Base-by-base conservation (phyloP, 2,888 invertebrate species). In the Serrognathus titanus region DNA sequence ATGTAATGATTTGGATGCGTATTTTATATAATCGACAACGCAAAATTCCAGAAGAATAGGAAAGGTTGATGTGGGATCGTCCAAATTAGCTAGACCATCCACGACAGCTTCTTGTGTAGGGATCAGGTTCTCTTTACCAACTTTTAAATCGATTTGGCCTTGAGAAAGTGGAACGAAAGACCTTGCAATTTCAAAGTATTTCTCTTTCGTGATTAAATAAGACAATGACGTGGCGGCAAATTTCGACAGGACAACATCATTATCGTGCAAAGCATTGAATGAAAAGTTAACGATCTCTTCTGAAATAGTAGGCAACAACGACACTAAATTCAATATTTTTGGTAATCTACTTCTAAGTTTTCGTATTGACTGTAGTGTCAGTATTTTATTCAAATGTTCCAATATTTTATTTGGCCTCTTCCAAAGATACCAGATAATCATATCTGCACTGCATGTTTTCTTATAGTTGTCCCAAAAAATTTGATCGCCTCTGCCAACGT, bases 41-140 rank as follows among this genome's bases (percentile, higher is more conserved):
- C 55, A 59, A 49, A 57, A 61, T 20, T 46, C 38, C n/a, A 59
- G 8, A 41, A 63, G 40, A 9, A 24, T 8, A n/a, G 39, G 24
- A 3, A 58, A 20, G 3, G 38, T 46, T 4, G 24, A 9, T 1
- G 37, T 45, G 10, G 59, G 40, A 1, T 57, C 40, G 6, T 24
- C 53, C 6, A 61, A 1, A 43, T 57, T 51, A 35, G 40, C 48
- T 2, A 63, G 16, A 31, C 13, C 39, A 2, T 41, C 11, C 2
- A 48, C 37, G 9, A 57, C 7, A 5, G 40, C 10, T 39, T 55
- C 20, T 47, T 51, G 38, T 9, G 46, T 12, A 2, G 13, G 5
- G n/a, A 45, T 11, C 24, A 31, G 6, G 7, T 31, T 31, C 11
- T 53, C 46, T n/a, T 5, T 38, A 4, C 9, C 12, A 11, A n/a